Evolutionary conservation across 2,888 invertebrate genomes (phyloP).

Genomic region (Cactoblastis cactorum): DNA sequence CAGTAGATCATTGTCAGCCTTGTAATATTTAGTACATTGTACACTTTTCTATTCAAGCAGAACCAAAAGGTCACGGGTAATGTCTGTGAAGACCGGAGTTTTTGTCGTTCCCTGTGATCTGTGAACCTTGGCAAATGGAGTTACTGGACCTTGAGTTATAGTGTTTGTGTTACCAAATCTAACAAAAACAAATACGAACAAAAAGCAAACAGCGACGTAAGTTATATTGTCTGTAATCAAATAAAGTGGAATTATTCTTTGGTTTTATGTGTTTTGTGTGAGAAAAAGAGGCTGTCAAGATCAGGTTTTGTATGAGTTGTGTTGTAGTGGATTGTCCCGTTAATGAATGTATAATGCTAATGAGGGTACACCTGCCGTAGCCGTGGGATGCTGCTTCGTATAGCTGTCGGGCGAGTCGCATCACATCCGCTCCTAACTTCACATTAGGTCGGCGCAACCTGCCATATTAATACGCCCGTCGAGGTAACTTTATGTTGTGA

Average conservation of each 20-base stretch:
- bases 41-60: not conserved
- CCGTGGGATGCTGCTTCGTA: slow-evolving; percentile 31
- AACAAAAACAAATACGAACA: slow-evolving; percentile 44
- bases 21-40: not conserved
- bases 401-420: slow-evolving; percentile 20
- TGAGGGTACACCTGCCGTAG: slow-evolving; percentile 53
- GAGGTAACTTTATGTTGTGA: slow-evolving; percentile 1
- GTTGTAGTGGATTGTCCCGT: slow-evolving; percentile 47
- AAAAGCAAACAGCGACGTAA: slow-evolving; percentile 25
- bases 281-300: slow-evolving; percentile 25
- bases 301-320: slow-evolving; percentile 43
- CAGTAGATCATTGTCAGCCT: too few relatives aligned
- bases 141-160: slow-evolving; percentile 54
- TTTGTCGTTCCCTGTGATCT: slow-evolving; percentile 39
- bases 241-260: slow-evolving; percentile 17
- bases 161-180: slow-evolving; percentile 41
- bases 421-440: slow-evolving; percentile 16
- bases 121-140: slow-evolving; percentile 51
- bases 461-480: slow-evolving; percentile 5
- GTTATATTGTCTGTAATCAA: slow-evolving; percentile 14
- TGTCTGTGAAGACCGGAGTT: slow-evolving; percentile 27
- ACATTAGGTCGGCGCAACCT: slow-evolving; percentile 2
- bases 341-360: slow-evolving; percentile 68
- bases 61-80: slow-evolving; percentile 2
- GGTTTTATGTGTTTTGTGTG: slow-evolving; percentile 1